Conservation (phyloP, 1,140 invertebrate genomes). For the Hycleus phaleratus region DNA sequence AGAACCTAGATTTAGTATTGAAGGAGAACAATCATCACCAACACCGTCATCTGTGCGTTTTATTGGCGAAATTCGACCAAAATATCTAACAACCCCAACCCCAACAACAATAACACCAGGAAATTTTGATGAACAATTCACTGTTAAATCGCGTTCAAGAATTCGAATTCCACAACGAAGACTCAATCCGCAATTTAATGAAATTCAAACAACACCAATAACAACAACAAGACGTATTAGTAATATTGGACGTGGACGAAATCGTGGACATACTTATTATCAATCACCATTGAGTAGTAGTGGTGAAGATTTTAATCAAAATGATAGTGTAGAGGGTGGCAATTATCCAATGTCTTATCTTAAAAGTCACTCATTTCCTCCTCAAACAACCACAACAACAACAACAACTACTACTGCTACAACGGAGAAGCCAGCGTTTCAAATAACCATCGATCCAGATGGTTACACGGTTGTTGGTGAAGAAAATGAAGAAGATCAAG, state of each 20-base stretch:
- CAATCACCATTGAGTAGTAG: slow-evolving; percentile 9
- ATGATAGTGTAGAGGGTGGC: slow-evolving; percentile 31
- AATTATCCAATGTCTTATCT: slow-evolving; percentile 35
- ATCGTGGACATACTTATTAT: slow-evolving; percentile 31
- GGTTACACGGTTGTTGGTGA: slow-evolving; percentile 4
- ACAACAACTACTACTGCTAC: not conserved
- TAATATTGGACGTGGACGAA: slow-evolving; percentile 13
- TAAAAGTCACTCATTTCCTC: slow-evolving; percentile 11
- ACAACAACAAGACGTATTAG: slow-evolving; percentile 23
- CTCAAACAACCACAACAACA: slow-evolving; percentile 4
- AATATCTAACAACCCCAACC: slow-evolving; percentile 21
- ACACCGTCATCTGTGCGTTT: slow-evolving; percentile 24
- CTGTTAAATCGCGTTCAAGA: slow-evolving; percentile 23
- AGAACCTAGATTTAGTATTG: slow-evolving; percentile 1
- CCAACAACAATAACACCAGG: slow-evolving; percentile 11
- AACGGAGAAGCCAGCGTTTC: slow-evolving; percentile 20
- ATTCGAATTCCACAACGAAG: slow-evolving; percentile 26
- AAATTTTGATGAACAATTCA: slow-evolving; percentile 11
- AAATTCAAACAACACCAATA: slow-evolving; percentile 17
- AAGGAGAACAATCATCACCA: not conserved
- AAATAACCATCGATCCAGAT: slow-evolving; percentile 35
- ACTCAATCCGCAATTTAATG: slow-evolving; percentile 17
- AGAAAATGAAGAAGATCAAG: slow-evolving; percentile 31
- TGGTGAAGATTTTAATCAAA: slow-evolving; percentile 9
- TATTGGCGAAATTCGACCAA: slow-evolving; percentile 37